Base-by-base conservation (phyloP, 2,113 vertebrate genomes). In the Pimephales promelas region DNA sequence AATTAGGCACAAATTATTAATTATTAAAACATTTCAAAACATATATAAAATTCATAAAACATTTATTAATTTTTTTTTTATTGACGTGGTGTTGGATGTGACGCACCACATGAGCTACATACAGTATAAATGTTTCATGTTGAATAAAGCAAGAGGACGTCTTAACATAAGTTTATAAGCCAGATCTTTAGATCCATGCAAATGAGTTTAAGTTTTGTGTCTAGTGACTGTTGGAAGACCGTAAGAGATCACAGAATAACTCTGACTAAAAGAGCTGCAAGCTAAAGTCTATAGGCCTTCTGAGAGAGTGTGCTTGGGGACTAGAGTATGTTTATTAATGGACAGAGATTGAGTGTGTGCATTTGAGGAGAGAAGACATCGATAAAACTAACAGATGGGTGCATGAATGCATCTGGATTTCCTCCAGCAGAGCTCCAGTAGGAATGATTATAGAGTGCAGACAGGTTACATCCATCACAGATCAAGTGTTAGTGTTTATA, bases 361-460 rank as follows among this genome's bases (percentile, higher is more conserved):
- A 36, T 84, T 20, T 77, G 62, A 31, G 31, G 77, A 84, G 73
- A 73, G 56, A 10, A 75, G 57, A 22, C 76, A 34, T 78, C 31
- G 57, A 81, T 84, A 84, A 86, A 71, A 54, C 71, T 86, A 83
- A 86, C 61, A 56, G 61, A 82, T 81, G 49, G 79, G 77, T 84
- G 66, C 70, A 71, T 56, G 75, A 83, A 78, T 71, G 45, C 83
- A 73, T 79, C 68, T 81, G 86, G 59, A 66, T 78, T 47, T 16
- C 56, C 52, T 86, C 79, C 52, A 62, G 56, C 62, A 43, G 24
- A 64, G 57, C 61, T 84, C 40, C 45, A 78, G 62, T 54, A 59
- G 75, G 79, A 83, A 81, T 85, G 80, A 84, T 86, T 83, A 78
- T 54, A 71, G 45, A 59, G 70, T n/a, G 36, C 36, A 73, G 74